Evolutionary conservation across 2,888 invertebrate genomes (phyloP).

Genomic region (Arrhopalites spinosus): DNA sequence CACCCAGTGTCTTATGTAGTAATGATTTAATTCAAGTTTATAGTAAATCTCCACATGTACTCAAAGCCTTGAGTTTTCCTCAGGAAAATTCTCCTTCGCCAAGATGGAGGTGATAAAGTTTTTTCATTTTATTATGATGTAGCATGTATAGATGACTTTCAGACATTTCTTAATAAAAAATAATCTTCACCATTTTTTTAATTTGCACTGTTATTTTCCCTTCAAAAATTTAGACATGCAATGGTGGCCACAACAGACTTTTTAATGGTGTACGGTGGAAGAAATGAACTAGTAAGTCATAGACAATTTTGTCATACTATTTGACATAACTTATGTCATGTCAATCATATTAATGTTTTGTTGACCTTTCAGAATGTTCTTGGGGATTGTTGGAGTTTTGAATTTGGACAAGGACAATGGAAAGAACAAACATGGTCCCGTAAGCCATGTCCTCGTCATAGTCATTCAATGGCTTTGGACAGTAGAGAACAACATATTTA

Average conservation of each 20-base stretch:
- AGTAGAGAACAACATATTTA: slow-evolving; percentile 37
- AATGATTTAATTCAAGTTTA: slow-evolving; percentile 48
- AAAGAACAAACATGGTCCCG: slow-evolving; percentile 5
- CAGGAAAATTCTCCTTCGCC: slow-evolving; percentile 18
- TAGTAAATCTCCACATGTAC: slow-evolving; percentile 33
- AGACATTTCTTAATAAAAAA: too few species aligned
- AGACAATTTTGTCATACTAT: background rate
- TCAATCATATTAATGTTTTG: background rate
- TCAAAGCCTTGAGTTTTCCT: slow-evolving; percentile 10
- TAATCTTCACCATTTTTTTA: too few species aligned
- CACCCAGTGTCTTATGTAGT: slow-evolving; percentile 46
- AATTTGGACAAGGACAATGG: slow-evolving; percentile 45
- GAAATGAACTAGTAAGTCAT: slow-evolving; percentile 43
- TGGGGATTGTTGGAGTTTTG: slow-evolving; percentile 49
- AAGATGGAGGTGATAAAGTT: too few species aligned
- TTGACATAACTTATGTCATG: background rate
- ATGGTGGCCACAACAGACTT: slow-evolving; percentile 29
- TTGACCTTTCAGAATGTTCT: slow-evolving; percentile 39
- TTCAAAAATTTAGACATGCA: too few species aligned
- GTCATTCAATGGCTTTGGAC: slow-evolving; percentile 43
- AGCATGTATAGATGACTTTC: too few species aligned
- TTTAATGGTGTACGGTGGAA: slow-evolving; percentile 50
- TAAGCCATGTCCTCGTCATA: slow-evolving; percentile 45
- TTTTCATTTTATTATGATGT: too few species aligned
- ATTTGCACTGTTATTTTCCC: too few species aligned